Percentiles rank a stretch among this genome's conserved stretches.
phyloP scores from a whole-genome alignment of 2,797 vertebrate genomes.

The Cirrhinus molitorella region DNA sequence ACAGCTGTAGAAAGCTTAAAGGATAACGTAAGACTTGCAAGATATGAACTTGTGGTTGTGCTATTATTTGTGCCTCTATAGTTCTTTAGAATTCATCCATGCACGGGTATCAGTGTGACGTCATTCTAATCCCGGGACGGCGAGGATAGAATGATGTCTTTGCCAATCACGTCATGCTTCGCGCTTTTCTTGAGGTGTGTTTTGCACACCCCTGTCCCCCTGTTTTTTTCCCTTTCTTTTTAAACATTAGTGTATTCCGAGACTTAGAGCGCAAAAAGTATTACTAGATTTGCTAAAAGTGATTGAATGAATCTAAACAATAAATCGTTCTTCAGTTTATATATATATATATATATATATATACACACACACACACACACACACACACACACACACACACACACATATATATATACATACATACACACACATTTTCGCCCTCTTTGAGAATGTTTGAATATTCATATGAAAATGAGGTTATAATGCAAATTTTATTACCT shows the following conservation, averaged over 20 bases:
- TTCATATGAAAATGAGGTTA: too few relatives aligned
- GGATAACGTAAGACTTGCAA: constrained; percentile 89
- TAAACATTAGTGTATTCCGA: constrained; percentile 59
- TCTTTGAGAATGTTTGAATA: too few relatives aligned
- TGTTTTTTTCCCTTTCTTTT: constrained; percentile 47
- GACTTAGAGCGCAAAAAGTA: constrained; percentile 10
- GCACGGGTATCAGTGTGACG: constrained; percentile 94
- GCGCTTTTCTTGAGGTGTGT: constrained; percentile 80
- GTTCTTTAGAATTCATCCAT: constrained; percentile 91
- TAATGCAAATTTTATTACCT: not conserved
- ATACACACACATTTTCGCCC: too few relatives aligned
- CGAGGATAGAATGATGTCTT: constrained; percentile 84
- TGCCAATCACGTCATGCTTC: constrained; percentile 86
- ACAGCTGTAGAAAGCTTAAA: constrained; percentile 87
- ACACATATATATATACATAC: too few relatives aligned
- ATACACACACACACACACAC: not conserved
- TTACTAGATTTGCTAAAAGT: not conserved
- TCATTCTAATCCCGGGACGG: constrained; percentile 93
- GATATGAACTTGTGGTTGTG: constrained; percentile 89
- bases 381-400: too few relatives aligned
- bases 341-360: not conserved
- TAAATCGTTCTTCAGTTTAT: not conserved
- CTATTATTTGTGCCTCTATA: constrained; percentile 93
- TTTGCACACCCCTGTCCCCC: constrained; percentile 67
- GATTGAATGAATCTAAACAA: not conserved